Conservation (phyloP, 2,797 vertebrate genomes). For the Hydrolagus colliei region DNA sequence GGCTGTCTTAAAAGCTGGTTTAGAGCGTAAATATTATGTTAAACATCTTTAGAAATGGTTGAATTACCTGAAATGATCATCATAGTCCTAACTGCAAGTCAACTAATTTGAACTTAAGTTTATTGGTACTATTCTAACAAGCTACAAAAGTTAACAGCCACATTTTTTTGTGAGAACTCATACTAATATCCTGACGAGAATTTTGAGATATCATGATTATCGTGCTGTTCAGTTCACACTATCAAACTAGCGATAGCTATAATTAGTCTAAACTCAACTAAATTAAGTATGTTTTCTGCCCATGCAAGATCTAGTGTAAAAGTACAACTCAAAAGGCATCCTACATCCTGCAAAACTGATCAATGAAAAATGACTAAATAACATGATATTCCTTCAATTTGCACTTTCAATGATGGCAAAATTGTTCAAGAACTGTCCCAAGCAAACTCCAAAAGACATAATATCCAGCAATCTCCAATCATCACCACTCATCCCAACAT, state of each 20-base stretch:
- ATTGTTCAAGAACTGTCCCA: too few species aligned
- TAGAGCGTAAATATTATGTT: neutral
- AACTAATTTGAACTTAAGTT: conserved; percentile 32
- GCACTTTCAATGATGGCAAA: too few species aligned
- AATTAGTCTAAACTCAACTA: neutral
- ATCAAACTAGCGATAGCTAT: neutral
- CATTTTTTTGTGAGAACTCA: conserved; percentile 45
- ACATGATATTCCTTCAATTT: too few species aligned
- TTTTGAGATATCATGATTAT: conserved; percentile 39
- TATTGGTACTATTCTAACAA: conserved; percentile 43
- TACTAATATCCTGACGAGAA: conserved; percentile 40
- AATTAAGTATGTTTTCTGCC: neutral
- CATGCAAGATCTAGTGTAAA: too few species aligned
- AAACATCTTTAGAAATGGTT: neutral
- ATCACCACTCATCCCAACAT: too few species aligned
- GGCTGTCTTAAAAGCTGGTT: neutral
- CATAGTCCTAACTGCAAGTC: conserved; percentile 37
- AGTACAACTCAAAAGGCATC: too few species aligned
- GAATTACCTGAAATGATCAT: conserved; percentile 30
- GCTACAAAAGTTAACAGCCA: conserved; percentile 39
- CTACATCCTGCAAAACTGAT: too few species aligned
- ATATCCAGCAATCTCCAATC: too few species aligned
- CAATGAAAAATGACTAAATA: too few species aligned
- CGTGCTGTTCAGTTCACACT: conserved; percentile 20
- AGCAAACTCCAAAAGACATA: too few species aligned